Evolutionary conservation across 1,140 invertebrate genomes (phyloP), one percentile per base, ranked within the genome.

Genomic region (Notospermus geniculatus): DNA sequence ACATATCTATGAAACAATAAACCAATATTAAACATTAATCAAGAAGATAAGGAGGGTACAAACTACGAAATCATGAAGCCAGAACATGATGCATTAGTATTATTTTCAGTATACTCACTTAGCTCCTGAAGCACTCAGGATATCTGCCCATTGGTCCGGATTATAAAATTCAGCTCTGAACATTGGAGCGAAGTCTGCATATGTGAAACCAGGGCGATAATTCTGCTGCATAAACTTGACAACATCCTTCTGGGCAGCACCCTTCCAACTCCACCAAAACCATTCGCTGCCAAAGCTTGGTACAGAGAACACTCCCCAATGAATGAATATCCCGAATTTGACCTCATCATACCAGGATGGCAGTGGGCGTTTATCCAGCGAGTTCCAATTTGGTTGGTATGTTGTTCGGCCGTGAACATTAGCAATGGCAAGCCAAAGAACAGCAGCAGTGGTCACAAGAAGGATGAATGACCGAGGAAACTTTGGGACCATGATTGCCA

Each of bases 261-360:
- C 56, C 23, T 72, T 63, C 80, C 80, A 81, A 4, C 65, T 50
- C 30, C 57, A 60, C 79, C 79, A 76, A 53, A 74, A 65, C 63
- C 27, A 59, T 36, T 58, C 62, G 4, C 25, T 23, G 36, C 57
- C 62, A 71, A 71, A 79, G 60, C 66, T 66, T 57, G 63, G 75
- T 57, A 59, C 77, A 62, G 53, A 76, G 57, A 77, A 79, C 7
- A 79, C 71, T 13, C 77, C 77, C 77, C 77, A 81, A 61, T 81
- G 79, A 9, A 81, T 60, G 64, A 81, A 81, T 52, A 80, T 80
- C 9, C 79, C 79, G 39, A 81, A 66, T 68, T 81, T 81, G 25
- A 68, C 71, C 2, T 79, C 68, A 52, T 81, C 79, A 59, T 72
- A 81, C 79, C 79, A 81, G 2, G 22, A 19, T 0, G 79, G 79